These are phyloP conservation scores for Ciconia maguari DNA, from an alignment of 2,113 vertebrate species.

Conservation along the genomic window DNA sequence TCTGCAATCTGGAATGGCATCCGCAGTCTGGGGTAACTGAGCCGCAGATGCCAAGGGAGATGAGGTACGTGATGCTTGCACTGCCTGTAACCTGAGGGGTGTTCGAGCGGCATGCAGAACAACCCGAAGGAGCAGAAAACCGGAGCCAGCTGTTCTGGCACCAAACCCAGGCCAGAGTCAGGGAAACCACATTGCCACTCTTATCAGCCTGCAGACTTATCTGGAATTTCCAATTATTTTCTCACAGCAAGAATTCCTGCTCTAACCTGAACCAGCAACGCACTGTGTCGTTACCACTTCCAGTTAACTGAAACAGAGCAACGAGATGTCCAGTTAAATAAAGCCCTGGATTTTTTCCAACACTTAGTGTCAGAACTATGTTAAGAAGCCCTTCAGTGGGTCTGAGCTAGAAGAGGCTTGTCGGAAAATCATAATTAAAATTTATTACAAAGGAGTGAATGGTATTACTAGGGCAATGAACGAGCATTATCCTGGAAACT, in stretches of 20 bases:
- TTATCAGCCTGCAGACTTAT: background rate
- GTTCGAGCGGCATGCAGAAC: background rate
- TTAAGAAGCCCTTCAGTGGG: background rate
- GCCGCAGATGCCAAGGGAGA: background rate
- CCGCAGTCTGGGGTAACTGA: background rate
- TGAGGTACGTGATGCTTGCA: background rate
- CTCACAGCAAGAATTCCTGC: background rate
- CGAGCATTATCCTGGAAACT: background rate
- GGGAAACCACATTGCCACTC: background rate
- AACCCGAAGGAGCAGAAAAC: background rate
- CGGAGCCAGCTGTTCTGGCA: background rate
- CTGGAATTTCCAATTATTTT: background rate
- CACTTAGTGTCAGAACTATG: background rate
- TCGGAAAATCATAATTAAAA: background rate
- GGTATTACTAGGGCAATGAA: background rate
- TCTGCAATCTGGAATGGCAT: background rate
- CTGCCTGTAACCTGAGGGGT: background rate
- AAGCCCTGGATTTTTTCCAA: background rate
- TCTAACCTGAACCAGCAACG: background rate
- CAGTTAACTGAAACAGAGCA: background rate
- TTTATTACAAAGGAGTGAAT: background rate
- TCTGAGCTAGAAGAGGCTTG: background rate
- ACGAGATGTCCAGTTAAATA: background rate
- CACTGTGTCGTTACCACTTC: background rate
- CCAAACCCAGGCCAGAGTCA: background rate